Conservation (phyloP, 2,888 invertebrate genomes). For the Anagyrus pseudococci region DNA sequence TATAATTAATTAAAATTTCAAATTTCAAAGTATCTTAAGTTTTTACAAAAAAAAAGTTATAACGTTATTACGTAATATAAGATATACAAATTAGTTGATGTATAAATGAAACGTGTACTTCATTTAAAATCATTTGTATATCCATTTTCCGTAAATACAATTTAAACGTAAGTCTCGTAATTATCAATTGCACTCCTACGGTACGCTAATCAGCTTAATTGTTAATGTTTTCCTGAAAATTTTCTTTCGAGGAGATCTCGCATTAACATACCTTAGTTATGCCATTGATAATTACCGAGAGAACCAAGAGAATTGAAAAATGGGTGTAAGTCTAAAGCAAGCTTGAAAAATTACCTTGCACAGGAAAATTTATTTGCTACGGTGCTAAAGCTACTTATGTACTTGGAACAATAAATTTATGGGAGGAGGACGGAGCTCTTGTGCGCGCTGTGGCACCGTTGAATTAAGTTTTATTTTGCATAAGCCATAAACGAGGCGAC, state of each 20-base stretch:
- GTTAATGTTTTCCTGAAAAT: no score
- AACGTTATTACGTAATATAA: no score
- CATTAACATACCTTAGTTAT: conserved; percentile 2
- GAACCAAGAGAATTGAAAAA: neutral
- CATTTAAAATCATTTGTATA: no score
- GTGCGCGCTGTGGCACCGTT: neutral
- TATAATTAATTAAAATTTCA: no score
- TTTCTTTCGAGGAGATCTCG: neutral
- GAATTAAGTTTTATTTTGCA: conserved; percentile 3
- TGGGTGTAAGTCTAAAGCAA: neutral
- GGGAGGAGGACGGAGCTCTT: conserved; percentile 7
- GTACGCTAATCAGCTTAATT: neutral
- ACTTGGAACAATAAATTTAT: conserved; percentile 6
- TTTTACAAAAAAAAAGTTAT: no score
- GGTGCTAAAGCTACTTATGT: conserved; percentile 8
- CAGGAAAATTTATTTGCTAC: neutral
- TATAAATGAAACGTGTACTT: no score
- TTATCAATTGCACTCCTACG: conserved; percentile 1
- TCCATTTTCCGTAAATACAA: no score
- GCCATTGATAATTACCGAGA: conserved; percentile 7
- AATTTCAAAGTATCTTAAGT: no score
- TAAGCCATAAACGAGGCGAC: conserved; percentile 18
- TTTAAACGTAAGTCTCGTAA: no score
- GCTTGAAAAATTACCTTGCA: neutral
- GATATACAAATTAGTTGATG: no score